These are phyloP conservation scores for Aspidoscelis tigris DNA, from an alignment of 2,113 vertebrate species.

Conservation along the genomic window DNA sequence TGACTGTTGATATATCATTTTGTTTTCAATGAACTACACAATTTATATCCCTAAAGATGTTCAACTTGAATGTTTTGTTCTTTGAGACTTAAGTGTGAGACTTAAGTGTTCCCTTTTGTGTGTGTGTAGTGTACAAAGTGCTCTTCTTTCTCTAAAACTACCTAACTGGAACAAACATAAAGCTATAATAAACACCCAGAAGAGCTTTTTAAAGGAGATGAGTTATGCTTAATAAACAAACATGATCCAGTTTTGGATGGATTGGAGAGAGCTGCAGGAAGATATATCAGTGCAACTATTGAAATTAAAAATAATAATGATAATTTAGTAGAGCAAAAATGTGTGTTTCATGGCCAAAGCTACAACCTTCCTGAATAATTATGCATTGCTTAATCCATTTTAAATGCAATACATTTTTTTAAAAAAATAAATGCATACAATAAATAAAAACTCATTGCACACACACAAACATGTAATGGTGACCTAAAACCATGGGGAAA, in stretches of 20 bases:
- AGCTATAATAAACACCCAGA: background rate
- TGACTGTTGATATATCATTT: too few relatives aligned
- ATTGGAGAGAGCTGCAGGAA: background rate
- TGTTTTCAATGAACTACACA: too few relatives aligned
- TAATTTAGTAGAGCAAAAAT: background rate
- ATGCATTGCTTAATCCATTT: conserved; percentile 31
- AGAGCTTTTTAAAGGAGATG: background rate
- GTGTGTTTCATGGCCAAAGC: conserved; percentile 19
- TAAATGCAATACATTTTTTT: conserved; percentile 65
- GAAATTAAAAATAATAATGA: background rate
- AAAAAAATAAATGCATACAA: conserved; percentile 68
- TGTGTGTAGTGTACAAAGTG: too few relatives aligned
- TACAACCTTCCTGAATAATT: conserved; percentile 40
- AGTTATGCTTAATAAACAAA: background rate
- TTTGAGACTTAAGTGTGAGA: too few relatives aligned
- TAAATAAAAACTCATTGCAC: conserved; percentile 62
- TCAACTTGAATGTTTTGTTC: too few relatives aligned
- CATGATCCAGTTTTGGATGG: background rate
- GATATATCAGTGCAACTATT: background rate
- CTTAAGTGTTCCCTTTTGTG: too few relatives aligned
- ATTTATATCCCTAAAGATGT: too few relatives aligned
- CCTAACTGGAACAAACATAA: background rate
- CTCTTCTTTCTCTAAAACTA: background rate
- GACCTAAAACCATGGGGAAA: conserved; percentile 70
- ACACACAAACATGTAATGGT: conserved; percentile 33